Evolutionary conservation across 2,888 invertebrate genomes (phyloP).

Genomic region (Scelioninae gen. 1): DNA sequence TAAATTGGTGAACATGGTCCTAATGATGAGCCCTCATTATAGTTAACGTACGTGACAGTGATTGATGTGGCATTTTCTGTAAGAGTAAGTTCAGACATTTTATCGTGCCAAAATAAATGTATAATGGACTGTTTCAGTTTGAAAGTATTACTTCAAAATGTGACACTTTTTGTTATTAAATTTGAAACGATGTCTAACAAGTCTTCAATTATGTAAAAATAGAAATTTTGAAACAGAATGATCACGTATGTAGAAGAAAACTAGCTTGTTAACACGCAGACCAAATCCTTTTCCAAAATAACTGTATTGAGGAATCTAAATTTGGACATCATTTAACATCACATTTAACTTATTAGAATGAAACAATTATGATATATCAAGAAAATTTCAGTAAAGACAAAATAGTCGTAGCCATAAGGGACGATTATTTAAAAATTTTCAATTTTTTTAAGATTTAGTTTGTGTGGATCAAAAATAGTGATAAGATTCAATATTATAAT

Average conservation of each 20-base stretch:
- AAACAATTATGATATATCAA: no score
- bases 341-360: background rate
- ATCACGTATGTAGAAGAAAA: conserved; percentile 22
- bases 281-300: conserved; percentile 33
- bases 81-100: conserved; percentile 38
- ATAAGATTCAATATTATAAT: no score
- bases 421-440: no score
- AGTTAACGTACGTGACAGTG: conserved; percentile 61
- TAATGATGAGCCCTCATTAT: conserved; percentile 68
- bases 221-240: conserved; percentile 33
- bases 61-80: conserved; percentile 63
- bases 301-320: background rate
- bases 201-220: conserved; percentile 31
- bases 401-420: no score
- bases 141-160: conserved; percentile 34
- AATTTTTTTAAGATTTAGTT: no score
- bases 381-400: no score
- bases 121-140: conserved; percentile 57
- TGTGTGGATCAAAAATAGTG: no score
- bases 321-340: conserved; percentile 1
- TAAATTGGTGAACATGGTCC: conserved; percentile 40
- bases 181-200: conserved; percentile 38
- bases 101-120: conserved; percentile 56
- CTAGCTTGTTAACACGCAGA: conserved; percentile 38
- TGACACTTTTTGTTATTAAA: conserved; percentile 60